Evolutionary conservation across 2,888 invertebrate genomes (phyloP).

Genomic region (Auanema freiburgensis): DNA sequence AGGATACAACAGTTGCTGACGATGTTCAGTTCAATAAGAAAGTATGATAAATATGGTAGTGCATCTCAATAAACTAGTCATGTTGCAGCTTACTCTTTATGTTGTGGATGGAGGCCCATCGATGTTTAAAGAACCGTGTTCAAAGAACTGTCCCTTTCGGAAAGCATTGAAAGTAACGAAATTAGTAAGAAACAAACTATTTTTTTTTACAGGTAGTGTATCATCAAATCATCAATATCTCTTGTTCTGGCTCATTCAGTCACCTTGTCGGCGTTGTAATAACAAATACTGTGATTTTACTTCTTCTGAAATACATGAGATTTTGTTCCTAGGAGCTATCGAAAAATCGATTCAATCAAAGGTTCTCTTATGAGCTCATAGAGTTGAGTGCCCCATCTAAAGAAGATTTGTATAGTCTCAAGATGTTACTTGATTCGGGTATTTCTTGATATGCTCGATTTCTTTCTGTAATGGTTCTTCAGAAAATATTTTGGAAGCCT

Average conservation of each 20-base stretch:
- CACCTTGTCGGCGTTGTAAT: constrained; percentile 42
- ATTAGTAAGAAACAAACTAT: not conserved
- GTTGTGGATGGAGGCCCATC: constrained; percentile 18
- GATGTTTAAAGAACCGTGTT: constrained; percentile 11
- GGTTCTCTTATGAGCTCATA: constrained; percentile 14
- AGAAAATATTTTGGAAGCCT: constrained; percentile 20
- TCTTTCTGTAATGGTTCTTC: not conserved
- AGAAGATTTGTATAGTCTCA: constrained; percentile 30
- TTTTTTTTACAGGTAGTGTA: constrained; percentile 7
- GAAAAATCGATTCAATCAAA: constrained; percentile 6
- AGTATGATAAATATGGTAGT: no score
- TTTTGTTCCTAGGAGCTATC: constrained; percentile 6
- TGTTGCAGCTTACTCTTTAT: constrained; percentile 23
- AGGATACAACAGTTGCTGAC: no score
- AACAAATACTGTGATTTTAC: constrained; percentile 32
- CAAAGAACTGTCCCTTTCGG: constrained; percentile 15
- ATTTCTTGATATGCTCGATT: not conserved
- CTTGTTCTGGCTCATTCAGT: constrained; percentile 25
- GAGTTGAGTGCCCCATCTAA: constrained; percentile 17
- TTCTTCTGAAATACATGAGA: not conserved
- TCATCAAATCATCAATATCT: constrained; percentile 14
- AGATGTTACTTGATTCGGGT: constrained; percentile 26
- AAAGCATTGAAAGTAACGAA: constrained; percentile 9
- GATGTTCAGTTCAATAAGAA: no score
- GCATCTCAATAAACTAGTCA: not conserved